Evolutionary conservation across 2,113 vertebrate species (phyloP).

Genomic region (cattle (Bos taurus)): DNA sequence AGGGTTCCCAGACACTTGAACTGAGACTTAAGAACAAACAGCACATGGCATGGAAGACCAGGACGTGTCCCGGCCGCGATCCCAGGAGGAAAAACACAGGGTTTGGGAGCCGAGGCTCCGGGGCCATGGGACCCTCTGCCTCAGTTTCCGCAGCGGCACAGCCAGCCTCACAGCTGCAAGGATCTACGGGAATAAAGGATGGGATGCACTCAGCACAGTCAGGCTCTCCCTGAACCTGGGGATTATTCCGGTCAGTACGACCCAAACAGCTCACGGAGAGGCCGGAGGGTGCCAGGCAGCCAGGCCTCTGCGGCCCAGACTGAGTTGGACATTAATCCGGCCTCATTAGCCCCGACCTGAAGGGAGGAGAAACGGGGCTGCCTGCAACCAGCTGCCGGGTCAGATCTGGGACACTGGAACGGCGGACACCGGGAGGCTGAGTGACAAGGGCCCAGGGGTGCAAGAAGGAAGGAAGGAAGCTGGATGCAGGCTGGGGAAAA

Average conservation of each 20-base stretch:
- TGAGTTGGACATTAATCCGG: slow-evolving; percentile 25
- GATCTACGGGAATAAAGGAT: not conserved
- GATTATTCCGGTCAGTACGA: not conserved
- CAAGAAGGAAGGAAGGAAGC: slow-evolving; percentile 30
- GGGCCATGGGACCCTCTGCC: not conserved
- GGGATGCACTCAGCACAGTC: not conserved
- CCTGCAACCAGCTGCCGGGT: not conserved
- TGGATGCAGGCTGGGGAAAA: not conserved
- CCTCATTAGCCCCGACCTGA: not conserved
- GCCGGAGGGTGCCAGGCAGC: not conserved
- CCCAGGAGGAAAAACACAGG: not conserved
- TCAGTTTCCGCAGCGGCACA: not conserved
- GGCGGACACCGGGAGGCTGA: not conserved
- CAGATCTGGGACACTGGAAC: not conserved
- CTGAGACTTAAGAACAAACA: not conserved
- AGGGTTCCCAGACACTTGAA: not conserved
- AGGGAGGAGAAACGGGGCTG: not conserved
- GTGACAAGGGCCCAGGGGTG: not conserved
- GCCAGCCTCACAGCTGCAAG: not conserved
- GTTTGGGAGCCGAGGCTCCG: not conserved
- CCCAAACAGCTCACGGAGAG: not conserved
- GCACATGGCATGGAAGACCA: rapidly evolving
- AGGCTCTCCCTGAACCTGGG: not conserved
- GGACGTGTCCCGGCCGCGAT: not conserved
- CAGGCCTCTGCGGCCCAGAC: not conserved